Evolutionary conservation across 2,113 vertebrate genomes (phyloP), one percentile per base, ranked within the genome.

Genomic region (Solenodon paradoxus): DNA sequence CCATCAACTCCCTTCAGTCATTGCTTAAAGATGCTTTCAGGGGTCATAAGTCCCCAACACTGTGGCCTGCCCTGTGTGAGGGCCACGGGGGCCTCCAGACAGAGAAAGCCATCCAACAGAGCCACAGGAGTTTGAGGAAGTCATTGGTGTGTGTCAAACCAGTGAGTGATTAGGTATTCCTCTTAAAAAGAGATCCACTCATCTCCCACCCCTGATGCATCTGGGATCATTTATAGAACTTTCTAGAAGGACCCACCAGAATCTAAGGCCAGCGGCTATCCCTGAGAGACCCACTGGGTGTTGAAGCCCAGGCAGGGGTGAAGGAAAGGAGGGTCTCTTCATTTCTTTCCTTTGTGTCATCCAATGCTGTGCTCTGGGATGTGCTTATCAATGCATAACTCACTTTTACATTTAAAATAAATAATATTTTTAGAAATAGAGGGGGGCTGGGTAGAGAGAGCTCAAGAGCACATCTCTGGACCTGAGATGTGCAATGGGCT

Each of bases 121-220:
- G n/a, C n/a, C 0, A 0, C 5, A 20, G 35, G 72, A 1, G 1
- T 9, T 3, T 35, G 49, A 61, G 45, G 68, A 74, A 35, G 45
- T 28, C 40, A 1, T 72, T 9, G 32, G 20, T 11, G 1, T 5
- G 2, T 20, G 7, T 3, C 1, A 38, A n/a, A 26, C 38, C 24
- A 38, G 15, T 4, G 3, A 49, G 35, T 15, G 40, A 19, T 0
- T 5, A 47, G 47, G 63, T 16, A 2, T 55, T 55, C 53, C 20
- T 55, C 20, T 55, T 3, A 55, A 55, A 55, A n/a, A n/a, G n/a
- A n/a, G n/a, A n/a, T n/a, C n/a, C n/a, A n/a, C n/a, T 19, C 53
- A 55, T 55, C 53, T 19, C 13, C 53, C 53, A 55, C 53, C 53
- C 53, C 20, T 12, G 53, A 55, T 55, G 53, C 12, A 55, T 28